Conservation (phyloP, 2,888 invertebrate genomes). For the Euzophera pinguis region DNA sequence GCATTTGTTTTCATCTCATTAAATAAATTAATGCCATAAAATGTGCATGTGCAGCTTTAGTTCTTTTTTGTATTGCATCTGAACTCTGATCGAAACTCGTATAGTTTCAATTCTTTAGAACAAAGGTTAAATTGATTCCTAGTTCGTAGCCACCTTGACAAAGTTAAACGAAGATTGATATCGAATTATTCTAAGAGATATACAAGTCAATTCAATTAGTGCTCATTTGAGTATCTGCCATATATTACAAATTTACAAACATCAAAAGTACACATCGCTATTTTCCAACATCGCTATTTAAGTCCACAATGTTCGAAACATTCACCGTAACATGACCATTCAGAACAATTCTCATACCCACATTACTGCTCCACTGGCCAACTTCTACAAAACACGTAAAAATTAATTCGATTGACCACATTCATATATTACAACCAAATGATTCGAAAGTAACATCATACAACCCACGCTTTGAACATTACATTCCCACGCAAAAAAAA, state of each 20-base stretch:
- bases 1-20: constrained; percentile 42
- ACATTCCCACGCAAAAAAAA: constrained; percentile 27
- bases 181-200: no score
- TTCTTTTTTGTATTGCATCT: neutral
- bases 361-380: constrained; percentile 17
- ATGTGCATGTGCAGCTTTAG: constrained; percentile 10
- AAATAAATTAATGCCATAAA: constrained; percentile 28
- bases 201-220: no score
- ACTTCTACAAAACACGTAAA: constrained; percentile 13
- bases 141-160: no score
- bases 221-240: no score
- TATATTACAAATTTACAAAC: no score
- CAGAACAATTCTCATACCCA: constrained; percentile 12
- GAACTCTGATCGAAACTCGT: neutral
- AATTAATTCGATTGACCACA: constrained; percentile 21
- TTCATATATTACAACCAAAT: constrained; percentile 21
- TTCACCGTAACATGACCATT: no score
- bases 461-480: constrained; percentile 10
- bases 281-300: no score
- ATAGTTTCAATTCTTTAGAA: neutral
- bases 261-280: no score
- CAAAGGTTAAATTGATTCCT: no score
- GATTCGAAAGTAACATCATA: constrained; percentile 16
- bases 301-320: no score
- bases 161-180: no score